These are phyloP conservation scores for Therioaphis trifolii DNA, from an alignment of 2,888 invertebrate genomes.

Conservation along the genomic window DNA sequence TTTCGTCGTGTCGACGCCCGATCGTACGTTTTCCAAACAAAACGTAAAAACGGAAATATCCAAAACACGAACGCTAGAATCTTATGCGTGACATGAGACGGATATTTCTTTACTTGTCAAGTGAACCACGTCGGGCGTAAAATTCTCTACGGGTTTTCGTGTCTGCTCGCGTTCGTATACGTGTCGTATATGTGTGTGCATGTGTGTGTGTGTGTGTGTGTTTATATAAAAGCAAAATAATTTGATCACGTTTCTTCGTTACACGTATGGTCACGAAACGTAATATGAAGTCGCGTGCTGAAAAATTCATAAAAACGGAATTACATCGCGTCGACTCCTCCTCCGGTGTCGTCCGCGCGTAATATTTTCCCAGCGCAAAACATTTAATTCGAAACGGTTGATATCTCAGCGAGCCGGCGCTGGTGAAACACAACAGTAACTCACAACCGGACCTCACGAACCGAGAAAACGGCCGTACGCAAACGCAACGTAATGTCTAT, in stretches of 20 bases:
- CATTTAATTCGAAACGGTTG: neutral
- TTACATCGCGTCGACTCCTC: slow-evolving; percentile 13
- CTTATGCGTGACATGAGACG: no score
- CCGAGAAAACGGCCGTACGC: no score
- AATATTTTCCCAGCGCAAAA: neutral
- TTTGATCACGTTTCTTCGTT: slow-evolving; percentile 54
- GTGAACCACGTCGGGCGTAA: slow-evolving; percentile 10
- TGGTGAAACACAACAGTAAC: neutral
- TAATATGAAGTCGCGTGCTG: slow-evolving; percentile 29
- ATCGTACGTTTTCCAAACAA: no score
- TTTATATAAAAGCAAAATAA: slow-evolving; percentile 12
- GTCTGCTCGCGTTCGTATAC: no score
- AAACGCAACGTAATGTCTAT: no score
- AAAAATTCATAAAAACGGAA: slow-evolving; percentile 51
- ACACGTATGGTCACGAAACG: slow-evolving; percentile 48
- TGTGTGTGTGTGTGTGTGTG: neutral
- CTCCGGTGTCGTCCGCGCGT: neutral
- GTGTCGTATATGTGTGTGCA: neutral
- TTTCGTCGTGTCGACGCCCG: no score
- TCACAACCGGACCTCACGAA: no score
- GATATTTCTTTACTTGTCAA: slow-evolving; percentile 30
- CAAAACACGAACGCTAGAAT: no score
- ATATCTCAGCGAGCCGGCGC: neutral
- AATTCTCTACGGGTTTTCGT: slow-evolving; percentile 23
- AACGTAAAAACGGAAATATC: no score